A percentile compares a stretch with the other conserved stretches of the same genome.
Conservation (phyloP, 2,797 vertebrate genomes). For the Catostomus latipinnis region DNA sequence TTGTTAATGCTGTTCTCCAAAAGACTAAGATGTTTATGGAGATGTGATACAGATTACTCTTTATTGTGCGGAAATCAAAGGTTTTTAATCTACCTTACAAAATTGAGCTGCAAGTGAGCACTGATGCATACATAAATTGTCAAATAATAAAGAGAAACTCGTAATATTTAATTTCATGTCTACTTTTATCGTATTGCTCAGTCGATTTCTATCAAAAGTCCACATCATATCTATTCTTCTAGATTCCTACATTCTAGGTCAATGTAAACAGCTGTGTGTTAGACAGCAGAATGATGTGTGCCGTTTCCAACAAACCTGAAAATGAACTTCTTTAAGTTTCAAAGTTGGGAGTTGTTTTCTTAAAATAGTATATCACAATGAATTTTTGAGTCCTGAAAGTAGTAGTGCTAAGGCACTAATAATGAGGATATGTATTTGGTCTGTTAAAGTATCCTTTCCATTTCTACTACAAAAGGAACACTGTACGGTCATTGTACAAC, state of each 20-base stretch:
- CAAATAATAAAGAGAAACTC: not conserved
- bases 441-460: constrained; percentile 28
- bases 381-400: constrained; percentile 5
- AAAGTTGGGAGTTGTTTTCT: not conserved
- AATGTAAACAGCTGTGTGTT: not conserved
- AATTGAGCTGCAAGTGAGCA: not conserved
- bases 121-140: not conserved
- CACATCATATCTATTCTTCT: constrained; percentile 1
- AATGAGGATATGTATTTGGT: constrained; percentile 49
- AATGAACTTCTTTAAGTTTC: constrained; percentile 1
- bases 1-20: not conserved
- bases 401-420: constrained; percentile 53
- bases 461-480: not conserved
- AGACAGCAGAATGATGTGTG: not conserved
- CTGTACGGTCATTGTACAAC: not conserved
- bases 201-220: not conserved
- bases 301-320: not conserved
- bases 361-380: constrained; percentile 14
- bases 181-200: not conserved
- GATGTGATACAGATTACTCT: constrained; percentile 10
- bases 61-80: not conserved
- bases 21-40: not conserved
- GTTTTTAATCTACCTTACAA: not conserved
- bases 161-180: not conserved
- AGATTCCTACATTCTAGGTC: not conserved